phyloP scores from a whole-genome alignment of 2,888 invertebrate species.

The Epinotia demarniana region DNA sequence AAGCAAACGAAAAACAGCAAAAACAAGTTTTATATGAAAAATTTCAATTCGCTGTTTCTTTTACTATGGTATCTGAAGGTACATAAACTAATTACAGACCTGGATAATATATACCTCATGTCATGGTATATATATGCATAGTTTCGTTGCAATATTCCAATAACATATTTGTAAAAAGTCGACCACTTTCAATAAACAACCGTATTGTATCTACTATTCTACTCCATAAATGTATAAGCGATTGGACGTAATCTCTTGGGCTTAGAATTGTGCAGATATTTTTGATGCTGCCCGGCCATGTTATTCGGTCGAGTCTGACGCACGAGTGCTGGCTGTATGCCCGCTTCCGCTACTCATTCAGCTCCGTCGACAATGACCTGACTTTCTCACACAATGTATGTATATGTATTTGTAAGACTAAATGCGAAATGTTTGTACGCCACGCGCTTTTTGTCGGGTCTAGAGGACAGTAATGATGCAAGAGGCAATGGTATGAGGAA shows the following conservation, averaged over 20 bases:
- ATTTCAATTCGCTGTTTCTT: no score
- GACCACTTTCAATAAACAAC: not conserved
- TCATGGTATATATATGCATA: no score
- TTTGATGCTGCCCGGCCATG: not conserved
- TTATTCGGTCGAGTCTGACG: conserved; percentile 66
- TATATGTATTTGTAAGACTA: conserved; percentile 7
- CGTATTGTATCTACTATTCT: not conserved
- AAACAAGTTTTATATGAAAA: no score
- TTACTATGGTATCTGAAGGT: no score
- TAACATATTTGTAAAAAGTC: no score
- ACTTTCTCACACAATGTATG: conserved; percentile 54
- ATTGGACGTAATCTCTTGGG: not conserved
- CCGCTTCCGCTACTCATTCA: conserved; percentile 80
- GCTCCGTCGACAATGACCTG: conserved; percentile 80
- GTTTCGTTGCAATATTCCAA: no score
- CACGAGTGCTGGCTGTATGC: conserved; percentile 70
- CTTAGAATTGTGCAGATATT: not conserved
- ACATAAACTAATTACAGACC: no score
- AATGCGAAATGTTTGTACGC: conserved; percentile 16
- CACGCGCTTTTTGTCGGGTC: not conserved
- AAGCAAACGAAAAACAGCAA: no score
- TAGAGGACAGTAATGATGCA: conserved; percentile 21
- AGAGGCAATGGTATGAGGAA: conserved; percentile 7
- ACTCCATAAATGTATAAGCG: no score
- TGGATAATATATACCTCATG: no score